These are phyloP conservation scores for Trichogramma dendrolimi DNA, from an alignment of 2,888 invertebrate genomes.

Conservation along the genomic window DNA sequence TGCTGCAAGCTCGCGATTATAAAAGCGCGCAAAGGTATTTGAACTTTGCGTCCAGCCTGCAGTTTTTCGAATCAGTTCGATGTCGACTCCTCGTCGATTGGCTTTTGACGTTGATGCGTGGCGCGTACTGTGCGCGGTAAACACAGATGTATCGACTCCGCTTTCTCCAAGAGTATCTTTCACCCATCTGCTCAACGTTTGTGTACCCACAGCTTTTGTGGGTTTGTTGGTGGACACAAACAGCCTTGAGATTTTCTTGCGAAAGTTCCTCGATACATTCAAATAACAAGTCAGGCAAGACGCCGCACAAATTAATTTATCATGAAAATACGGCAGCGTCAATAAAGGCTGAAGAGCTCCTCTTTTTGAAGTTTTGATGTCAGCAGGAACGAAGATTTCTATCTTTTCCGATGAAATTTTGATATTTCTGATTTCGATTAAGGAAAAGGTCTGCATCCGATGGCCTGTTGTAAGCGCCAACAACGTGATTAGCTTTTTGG, in stretches of 20 bases:
- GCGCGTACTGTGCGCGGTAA: slow-evolving; percentile 20
- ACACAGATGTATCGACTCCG: neutral
- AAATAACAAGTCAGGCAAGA: slow-evolving; percentile 5
- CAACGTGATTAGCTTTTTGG: slow-evolving; percentile 9
- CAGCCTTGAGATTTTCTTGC: slow-evolving; percentile 3
- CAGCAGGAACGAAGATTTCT: slow-evolving; percentile 19
- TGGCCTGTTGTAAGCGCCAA: slow-evolving; percentile 22
- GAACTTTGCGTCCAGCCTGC: slow-evolving; percentile 21
- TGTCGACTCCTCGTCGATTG: slow-evolving; percentile 12
- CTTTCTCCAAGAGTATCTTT: slow-evolving; percentile 8
- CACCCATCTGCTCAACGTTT: slow-evolving; percentile 19
- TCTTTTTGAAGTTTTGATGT: slow-evolving; percentile 21
- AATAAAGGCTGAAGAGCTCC: slow-evolving; percentile 10
- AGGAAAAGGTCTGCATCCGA: slow-evolving; percentile 21
- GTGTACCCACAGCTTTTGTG: slow-evolving; percentile 8
- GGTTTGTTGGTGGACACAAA: slow-evolving; percentile 18
- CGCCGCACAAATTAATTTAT: slow-evolving; percentile 6
- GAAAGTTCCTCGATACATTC: slow-evolving; percentile 2
- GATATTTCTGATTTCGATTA: slow-evolving; percentile 18
- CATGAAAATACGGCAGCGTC: slow-evolving; percentile 9
- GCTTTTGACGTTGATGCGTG: slow-evolving; percentile 21
- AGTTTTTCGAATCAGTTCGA: slow-evolving; percentile 15
- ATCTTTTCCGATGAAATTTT: slow-evolving; percentile 4
- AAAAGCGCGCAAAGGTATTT: slow-evolving; percentile 11
- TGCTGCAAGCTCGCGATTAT: neutral